Percentiles rank a stretch among this genome's conserved stretches.
Conservation (phyloP, 92 coral and sea anemone species). For the Bergia puertoricense region DNA sequence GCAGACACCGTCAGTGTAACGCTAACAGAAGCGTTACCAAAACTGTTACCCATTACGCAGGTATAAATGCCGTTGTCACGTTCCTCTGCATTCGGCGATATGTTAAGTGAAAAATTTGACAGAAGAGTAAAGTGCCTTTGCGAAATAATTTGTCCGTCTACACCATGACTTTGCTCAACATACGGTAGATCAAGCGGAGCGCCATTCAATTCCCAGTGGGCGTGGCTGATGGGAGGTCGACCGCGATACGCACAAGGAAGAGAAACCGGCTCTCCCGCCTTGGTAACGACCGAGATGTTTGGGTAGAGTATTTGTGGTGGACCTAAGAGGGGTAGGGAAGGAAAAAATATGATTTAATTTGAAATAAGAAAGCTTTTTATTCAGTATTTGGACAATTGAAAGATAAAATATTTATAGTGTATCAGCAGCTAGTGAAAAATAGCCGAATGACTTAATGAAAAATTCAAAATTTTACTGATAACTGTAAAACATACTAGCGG, state of each 20-base stretch:
- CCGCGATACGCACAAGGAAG: constrained; percentile 9
- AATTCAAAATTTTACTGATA: no score
- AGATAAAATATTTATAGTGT: no score
- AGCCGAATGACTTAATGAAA: no score
- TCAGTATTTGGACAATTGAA: background rate
- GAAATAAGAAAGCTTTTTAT: background rate
- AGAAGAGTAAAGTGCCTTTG: background rate
- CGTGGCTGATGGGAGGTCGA: constrained; percentile 25
- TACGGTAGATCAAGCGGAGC: background rate
- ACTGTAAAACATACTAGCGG: no score
- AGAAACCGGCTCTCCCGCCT: background rate
- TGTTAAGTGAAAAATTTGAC: constrained; percentile 28
- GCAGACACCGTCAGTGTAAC: constrained; percentile 14
- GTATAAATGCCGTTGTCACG: constrained; percentile 17
- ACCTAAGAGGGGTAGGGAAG: background rate
- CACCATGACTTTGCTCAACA: background rate
- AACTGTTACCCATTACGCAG: constrained; percentile 31
- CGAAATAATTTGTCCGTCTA: background rate
- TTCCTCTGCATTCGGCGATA: background rate
- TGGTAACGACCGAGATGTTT: constrained; percentile 3
- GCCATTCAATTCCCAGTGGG: constrained; percentile 1
- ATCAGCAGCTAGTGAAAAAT: no score
- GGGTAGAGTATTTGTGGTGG: constrained; percentile 7
- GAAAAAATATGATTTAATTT: no score
- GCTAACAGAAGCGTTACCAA: constrained; percentile 16